A percentile compares a stretch with the other conserved stretches of the same genome.
These are phyloP conservation scores for Myoxocephalus aenaeus DNA, from an alignment of 2,797 vertebrate species.

Conservation along the genomic window DNA sequence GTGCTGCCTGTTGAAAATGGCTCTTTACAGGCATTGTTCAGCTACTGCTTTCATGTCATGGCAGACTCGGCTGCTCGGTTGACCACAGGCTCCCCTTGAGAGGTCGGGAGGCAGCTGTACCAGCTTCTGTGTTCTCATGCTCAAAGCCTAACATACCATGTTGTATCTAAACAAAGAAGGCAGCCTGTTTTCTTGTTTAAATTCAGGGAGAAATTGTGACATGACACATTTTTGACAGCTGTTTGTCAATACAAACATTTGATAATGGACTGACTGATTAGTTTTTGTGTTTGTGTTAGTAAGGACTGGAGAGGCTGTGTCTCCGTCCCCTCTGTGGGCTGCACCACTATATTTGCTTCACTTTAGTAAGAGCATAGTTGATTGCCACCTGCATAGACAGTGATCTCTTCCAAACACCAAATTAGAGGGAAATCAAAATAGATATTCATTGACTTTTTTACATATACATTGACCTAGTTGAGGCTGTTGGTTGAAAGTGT, in stretches of 20 bases:
- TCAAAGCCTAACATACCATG: slow-evolving; percentile 27
- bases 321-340: slow-evolving; percentile 42
- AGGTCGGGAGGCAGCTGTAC: slow-evolving; percentile 33
- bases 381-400: slow-evolving; percentile 75
- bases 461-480: slow-evolving; percentile 90
- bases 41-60: slow-evolving; percentile 71
- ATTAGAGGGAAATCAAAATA: slow-evolving; percentile 83
- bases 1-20: slow-evolving; percentile 71
- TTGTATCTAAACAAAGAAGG: slow-evolving; percentile 27
- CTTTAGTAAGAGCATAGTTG: slow-evolving; percentile 59
- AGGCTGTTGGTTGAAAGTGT: slow-evolving; percentile 88
- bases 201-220: neutral
- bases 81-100: slow-evolving; percentile 73
- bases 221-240: neutral
- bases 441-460: slow-evolving; percentile 84
- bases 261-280: slow-evolving; percentile 24
- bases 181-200: slow-evolving; percentile 15
- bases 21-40: slow-evolving; percentile 73
- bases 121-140: slow-evolving; percentile 2
- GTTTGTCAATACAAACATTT: neutral
- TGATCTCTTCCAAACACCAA: slow-evolving; percentile 77
- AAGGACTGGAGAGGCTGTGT: slow-evolving; percentile 4
- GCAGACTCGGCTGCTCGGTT: slow-evolving; percentile 70
- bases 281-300: neutral
- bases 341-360: slow-evolving; percentile 57